These are phyloP conservation scores for Chelonoidis abingdonii DNA, from an alignment of 2,113 vertebrate species.

Conservation along the genomic window DNA sequence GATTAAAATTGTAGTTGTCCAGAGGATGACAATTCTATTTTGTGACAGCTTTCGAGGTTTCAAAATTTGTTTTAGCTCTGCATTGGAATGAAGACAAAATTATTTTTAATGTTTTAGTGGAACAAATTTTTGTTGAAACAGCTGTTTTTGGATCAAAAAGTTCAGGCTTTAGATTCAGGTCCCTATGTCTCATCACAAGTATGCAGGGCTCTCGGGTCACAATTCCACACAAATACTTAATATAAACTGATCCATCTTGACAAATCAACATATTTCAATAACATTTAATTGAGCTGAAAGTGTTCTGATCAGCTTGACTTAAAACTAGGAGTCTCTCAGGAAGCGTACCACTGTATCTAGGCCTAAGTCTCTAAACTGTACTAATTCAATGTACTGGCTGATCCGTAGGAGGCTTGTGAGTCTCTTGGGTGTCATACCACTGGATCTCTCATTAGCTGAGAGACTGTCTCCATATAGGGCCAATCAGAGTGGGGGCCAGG, in stretches of 20 bases:
- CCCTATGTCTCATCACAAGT: no score
- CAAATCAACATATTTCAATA: neutral
- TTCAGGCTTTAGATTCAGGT: neutral
- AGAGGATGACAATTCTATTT: neutral
- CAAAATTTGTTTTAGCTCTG: neutral
- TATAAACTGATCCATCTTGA: neutral
- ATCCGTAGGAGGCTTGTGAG: neutral
- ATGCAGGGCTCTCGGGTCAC: no score
- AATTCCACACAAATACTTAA: neutral
- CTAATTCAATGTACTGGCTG: neutral
- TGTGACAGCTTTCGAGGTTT: neutral
- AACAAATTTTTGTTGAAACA: neutral
- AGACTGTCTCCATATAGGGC: neutral
- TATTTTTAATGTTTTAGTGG: neutral
- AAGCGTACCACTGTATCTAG: neutral
- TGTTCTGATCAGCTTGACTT: neutral
- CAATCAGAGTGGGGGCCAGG: no score
- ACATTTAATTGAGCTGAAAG: neutral
- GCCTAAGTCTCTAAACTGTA: neutral
- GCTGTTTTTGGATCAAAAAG: neutral
- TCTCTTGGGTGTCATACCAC: no score
- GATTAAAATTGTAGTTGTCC: neutral
- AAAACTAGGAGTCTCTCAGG: neutral
- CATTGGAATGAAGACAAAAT: neutral
- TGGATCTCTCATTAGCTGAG: rapidly evolving